phyloP scores from a whole-genome alignment of 1,140 invertebrate species.

The Zaprionus taronus region DNA sequence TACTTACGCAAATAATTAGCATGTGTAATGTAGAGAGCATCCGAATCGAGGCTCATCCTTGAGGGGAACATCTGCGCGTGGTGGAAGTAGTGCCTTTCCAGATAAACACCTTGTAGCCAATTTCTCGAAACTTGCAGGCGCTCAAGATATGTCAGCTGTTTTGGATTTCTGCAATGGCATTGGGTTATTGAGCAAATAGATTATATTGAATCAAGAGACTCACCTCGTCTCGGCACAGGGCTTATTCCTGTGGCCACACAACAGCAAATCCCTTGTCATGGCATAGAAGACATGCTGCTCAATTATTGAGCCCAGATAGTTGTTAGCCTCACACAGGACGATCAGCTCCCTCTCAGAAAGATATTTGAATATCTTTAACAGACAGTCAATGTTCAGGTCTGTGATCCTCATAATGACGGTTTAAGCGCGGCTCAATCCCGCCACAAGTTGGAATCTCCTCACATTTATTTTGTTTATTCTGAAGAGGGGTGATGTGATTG shows the following conservation, averaged over 20 bases:
- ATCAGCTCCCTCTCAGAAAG: constrained; percentile 64
- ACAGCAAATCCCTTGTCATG: constrained; percentile 59
- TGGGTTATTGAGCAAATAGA: not conserved
- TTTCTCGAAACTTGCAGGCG: constrained; percentile 67
- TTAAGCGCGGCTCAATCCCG: constrained; percentile 19
- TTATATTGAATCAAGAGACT: not conserved
- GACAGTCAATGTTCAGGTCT: constrained; percentile 71
- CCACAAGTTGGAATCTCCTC: not conserved
- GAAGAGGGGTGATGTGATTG: not conserved
- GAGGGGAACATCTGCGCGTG: constrained; percentile 74
- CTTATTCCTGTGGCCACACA: constrained; percentile 69
- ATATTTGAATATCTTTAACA: constrained; percentile 65
- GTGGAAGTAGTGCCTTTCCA: constrained; percentile 69
- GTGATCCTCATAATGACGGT: constrained; percentile 48
- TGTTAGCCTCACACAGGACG: constrained; percentile 50
- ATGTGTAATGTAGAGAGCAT: constrained; percentile 69
- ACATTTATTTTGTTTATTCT: constrained; percentile 7
- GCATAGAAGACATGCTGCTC: constrained; percentile 59
- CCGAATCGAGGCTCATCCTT: constrained; percentile 64
- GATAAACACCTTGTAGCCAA: constrained; percentile 70
- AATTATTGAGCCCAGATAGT: constrained; percentile 54
- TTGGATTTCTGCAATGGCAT: constrained; percentile 47
- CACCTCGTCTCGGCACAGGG: constrained; percentile 60
- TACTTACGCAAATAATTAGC: constrained; percentile 70
- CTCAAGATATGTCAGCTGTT: constrained; percentile 52